phyloP scores from a whole-genome alignment of 2,113 vertebrate genomes.

The Pomatorhinus ruficollis region DNA sequence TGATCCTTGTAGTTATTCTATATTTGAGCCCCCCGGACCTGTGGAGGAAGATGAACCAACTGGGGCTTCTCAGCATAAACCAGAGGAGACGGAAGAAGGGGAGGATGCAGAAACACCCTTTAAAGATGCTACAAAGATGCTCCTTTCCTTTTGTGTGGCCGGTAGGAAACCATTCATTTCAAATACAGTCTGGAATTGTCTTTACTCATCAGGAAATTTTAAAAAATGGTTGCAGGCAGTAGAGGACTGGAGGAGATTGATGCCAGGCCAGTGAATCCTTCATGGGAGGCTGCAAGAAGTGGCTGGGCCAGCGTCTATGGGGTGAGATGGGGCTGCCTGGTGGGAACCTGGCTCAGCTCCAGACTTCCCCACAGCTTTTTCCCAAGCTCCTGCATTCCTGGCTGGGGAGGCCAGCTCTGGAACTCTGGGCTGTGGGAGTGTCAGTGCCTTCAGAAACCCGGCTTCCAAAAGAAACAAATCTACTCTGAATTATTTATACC shows the following conservation, averaged over 20 bases:
- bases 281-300: not conserved
- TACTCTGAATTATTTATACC: not conserved
- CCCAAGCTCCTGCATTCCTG: not conserved
- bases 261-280: not conserved
- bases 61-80: not conserved
- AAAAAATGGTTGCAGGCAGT: too few relatives aligned
- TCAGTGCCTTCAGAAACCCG: not conserved
- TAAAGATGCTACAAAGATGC: not conserved
- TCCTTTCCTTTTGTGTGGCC: not conserved
- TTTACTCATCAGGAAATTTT: not conserved
- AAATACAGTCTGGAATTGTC: not conserved
- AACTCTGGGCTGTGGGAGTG: too few relatives aligned
- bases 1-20: not conserved
- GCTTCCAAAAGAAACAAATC: not conserved
- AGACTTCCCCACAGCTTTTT: not conserved
- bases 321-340: not conserved
- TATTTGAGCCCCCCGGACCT: not conserved
- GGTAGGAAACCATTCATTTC: not conserved
- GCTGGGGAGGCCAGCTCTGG: not conserved
- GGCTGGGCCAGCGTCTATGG: rapidly evolving
- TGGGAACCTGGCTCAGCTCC: not conserved
- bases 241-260: not conserved
- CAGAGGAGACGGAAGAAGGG: not conserved
- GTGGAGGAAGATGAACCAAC: not conserved
- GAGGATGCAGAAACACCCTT: not conserved